Evolutionary conservation across 2,888 invertebrate genomes (phyloP), one percentile per base, ranked within the genome.

Genomic region (Pseudeuparius sepicola): DNA sequence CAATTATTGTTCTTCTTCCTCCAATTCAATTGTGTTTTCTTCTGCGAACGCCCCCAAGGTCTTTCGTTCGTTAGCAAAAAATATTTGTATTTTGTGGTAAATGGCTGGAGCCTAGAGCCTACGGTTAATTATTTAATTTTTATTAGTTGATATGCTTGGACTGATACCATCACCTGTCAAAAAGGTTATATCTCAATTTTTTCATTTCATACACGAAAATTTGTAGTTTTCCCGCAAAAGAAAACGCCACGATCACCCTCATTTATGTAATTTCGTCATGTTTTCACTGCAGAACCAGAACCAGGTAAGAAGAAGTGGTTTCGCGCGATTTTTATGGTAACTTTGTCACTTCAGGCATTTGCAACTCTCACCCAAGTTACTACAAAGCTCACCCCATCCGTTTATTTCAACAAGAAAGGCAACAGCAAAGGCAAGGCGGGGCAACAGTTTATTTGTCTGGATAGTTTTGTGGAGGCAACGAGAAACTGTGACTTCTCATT

Each of bases 221-320:
- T 52, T 41, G 44, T 43, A 41, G 50, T 50, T 49, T 40, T 45
- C 44, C 41, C 35, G 37, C 36, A 40, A 37, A 41, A 42, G 44
- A 43, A 24, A 36, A 39, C 37, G 36, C 36, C 37, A 41, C 39
- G 31, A 43, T 40, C 36, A 18, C 37, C 41, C 33, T 38, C 38
- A 43, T 44, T 37, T 42, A 49, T 48, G 48, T 47, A 41, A 48
- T 40, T 36, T n/a, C 40, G 42, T 33, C 24, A 66, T 66, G 66
- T 66, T 65, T 55, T 58, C 65, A 42, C 48, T 65, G 40, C 65
- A 65, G 53, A 64, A 62, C 52, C 65, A 65, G 53, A 66, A 66
- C 53, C 66, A 66, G 61, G 66, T 65, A 51, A 54, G 50, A 20
- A 20, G 20, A 20, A 20, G n/a, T 20, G n/a, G n/a, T 20, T 6